Evolutionary conservation across 2,888 invertebrate genomes (phyloP).

Genomic region (Heliconius sara): DNA sequence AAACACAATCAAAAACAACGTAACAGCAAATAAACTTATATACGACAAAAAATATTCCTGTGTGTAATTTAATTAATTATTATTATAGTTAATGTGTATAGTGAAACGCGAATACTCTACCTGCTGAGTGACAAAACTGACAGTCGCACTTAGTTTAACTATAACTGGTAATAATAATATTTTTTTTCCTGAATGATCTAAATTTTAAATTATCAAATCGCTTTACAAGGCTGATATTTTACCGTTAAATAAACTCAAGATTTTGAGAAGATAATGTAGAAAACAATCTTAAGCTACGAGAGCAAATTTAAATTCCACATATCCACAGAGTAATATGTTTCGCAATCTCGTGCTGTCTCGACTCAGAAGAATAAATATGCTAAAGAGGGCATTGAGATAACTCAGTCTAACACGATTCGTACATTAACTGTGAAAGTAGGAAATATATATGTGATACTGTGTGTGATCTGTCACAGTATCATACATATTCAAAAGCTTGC

Average conservation of each 20-base stretch:
- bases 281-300: constrained; percentile 1
- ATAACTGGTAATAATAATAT: too few relatives aligned
- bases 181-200: too few relatives aligned
- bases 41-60: neutral
- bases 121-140: too few relatives aligned
- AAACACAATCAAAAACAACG: constrained; percentile 5
- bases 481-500: neutral
- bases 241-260: neutral
- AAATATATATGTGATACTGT: constrained; percentile 12
- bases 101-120: too few relatives aligned
- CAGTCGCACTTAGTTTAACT: too few relatives aligned
- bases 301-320: constrained; percentile 30
- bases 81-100: too few relatives aligned
- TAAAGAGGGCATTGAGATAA: constrained; percentile 31
- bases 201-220: too few relatives aligned
- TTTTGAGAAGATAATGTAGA: neutral
- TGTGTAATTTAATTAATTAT: too few relatives aligned
- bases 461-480: constrained; percentile 4
- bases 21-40: constrained; percentile 2
- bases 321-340: constrained; percentile 28
- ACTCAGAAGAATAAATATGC: constrained; percentile 30
- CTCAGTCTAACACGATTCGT: constrained; percentile 29
- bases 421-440: constrained; percentile 21
- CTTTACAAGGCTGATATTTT: neutral
- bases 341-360: constrained; percentile 28